Percentiles rank a stretch among this genome's conserved stretches.
These are phyloP conservation scores for Mesoligia furuncula DNA, from an alignment of 2,888 invertebrate genomes.

Conservation along the genomic window DNA sequence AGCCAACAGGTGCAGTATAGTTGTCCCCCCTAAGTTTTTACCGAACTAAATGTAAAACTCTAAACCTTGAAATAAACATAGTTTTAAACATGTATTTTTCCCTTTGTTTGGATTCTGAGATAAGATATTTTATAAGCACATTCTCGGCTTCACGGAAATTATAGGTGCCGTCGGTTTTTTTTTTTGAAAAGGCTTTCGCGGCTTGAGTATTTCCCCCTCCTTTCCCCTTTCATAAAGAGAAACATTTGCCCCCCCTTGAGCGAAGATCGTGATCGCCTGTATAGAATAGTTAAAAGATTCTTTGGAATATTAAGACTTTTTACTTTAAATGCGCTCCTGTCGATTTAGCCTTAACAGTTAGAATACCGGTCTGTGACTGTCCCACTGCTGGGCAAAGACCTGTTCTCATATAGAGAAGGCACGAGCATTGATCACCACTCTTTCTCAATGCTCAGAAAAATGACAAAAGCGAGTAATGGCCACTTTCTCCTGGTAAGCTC, in stretches of 20 bases:
- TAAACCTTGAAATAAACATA: not conserved
- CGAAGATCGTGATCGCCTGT: not conserved
- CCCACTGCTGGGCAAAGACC: not conserved
- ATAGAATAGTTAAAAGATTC: not conserved
- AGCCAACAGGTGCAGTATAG: too few species aligned
- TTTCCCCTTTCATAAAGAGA: too few species aligned
- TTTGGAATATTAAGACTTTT: not conserved
- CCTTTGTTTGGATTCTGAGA: not conserved
- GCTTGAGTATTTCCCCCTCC: not conserved
- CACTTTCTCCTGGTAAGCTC: not conserved
- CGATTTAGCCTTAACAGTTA: not conserved
- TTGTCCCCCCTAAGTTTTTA: not conserved
- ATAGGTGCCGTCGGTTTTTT: not conserved
- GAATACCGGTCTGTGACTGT: not conserved
- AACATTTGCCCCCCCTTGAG: not conserved
- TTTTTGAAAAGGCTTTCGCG: not conserved
- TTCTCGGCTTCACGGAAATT: not conserved
- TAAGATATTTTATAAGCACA: not conserved
- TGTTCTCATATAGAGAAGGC: constrained; percentile 1
- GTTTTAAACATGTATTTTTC: not conserved
- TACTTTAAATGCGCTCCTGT: constrained; percentile 10
- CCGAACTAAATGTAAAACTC: not conserved
- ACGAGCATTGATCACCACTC: constrained; percentile 19
- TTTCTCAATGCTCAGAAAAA: constrained; percentile 12
- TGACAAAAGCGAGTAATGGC: not conserved